Evolutionary conservation across 2,888 invertebrate genomes (phyloP).

Genomic region (Achlya flavicornis): DNA sequence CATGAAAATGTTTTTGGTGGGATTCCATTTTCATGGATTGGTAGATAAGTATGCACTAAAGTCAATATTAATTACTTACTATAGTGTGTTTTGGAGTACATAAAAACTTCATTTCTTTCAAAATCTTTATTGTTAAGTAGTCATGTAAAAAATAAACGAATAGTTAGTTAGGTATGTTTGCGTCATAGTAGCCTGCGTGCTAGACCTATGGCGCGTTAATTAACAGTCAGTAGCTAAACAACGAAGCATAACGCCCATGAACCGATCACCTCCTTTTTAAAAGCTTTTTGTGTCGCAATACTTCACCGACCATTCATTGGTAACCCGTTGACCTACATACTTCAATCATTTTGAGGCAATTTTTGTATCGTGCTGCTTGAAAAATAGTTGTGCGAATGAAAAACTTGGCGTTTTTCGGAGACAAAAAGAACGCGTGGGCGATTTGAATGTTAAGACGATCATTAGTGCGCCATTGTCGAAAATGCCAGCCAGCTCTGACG

Average conservation of each 20-base stretch:
- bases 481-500: conserved; percentile 55
- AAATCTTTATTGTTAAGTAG: too few relatives aligned
- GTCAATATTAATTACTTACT: too few relatives aligned
- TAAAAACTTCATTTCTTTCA: too few relatives aligned
- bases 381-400: conserved; percentile 73
- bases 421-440: conserved; percentile 78
- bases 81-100: too few relatives aligned
- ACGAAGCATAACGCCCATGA: conserved; percentile 54
- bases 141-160: too few relatives aligned
- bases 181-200: conserved; percentile 9
- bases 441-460: conserved; percentile 80
- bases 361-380: conserved; percentile 71
- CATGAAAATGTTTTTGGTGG: too few relatives aligned
- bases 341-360: conserved; percentile 65
- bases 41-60: too few relatives aligned
- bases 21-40: too few relatives aligned
- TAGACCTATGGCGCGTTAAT: conserved; percentile 43
- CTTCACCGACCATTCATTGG: conserved; percentile 46
- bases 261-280: conserved; percentile 56
- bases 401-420: conserved; percentile 71
- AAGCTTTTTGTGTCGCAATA: conserved; percentile 53
- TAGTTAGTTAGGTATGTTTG: conserved; percentile 4
- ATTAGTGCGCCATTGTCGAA: conserved; percentile 76
- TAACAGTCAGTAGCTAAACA: conserved; percentile 60
- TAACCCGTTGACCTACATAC: conserved; percentile 74